Conservation (phyloP, 2,888 invertebrate genomes). For the Acheta domesticus region DNA sequence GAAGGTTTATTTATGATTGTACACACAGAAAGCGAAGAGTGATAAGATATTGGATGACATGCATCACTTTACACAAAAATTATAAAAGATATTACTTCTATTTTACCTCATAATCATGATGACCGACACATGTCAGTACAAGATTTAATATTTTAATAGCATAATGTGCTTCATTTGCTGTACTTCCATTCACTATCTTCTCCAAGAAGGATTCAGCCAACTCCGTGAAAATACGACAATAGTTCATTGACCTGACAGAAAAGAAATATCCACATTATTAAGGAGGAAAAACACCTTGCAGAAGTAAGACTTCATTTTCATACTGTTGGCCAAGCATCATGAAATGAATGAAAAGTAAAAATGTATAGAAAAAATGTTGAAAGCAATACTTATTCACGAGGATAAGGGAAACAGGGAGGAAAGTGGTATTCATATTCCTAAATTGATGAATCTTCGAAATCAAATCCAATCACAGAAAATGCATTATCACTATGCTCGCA, state of each 20-base stretch:
- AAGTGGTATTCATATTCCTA: no score
- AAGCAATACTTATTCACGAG: no score
- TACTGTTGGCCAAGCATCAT: no score
- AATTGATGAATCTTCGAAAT: no score
- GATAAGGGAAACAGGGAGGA: no score
- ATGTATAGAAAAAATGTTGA: no score
- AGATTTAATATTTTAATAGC: constrained; percentile 82
- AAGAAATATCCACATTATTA: constrained; percentile 20
- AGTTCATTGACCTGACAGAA: constrained; percentile 70
- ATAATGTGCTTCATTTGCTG: constrained; percentile 65
- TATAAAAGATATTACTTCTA: neutral
- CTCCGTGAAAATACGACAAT: constrained; percentile 92
- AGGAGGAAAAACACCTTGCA: neutral
- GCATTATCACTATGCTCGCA: no score
- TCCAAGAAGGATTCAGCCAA: constrained; percentile 86
- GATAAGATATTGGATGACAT: no score
- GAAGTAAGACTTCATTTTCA: neutral
- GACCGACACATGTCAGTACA: constrained; percentile 86
- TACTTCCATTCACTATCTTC: constrained; percentile 67
- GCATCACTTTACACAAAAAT: constrained; percentile 21
- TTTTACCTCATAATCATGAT: constrained; percentile 94
- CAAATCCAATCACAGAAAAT: no score
- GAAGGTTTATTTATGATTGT: no score
- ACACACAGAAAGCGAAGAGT: no score
- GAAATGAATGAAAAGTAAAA: no score